Base-by-base conservation (phyloP, 2,113 vertebrate genomes). In the Megalops atlanticus region DNA sequence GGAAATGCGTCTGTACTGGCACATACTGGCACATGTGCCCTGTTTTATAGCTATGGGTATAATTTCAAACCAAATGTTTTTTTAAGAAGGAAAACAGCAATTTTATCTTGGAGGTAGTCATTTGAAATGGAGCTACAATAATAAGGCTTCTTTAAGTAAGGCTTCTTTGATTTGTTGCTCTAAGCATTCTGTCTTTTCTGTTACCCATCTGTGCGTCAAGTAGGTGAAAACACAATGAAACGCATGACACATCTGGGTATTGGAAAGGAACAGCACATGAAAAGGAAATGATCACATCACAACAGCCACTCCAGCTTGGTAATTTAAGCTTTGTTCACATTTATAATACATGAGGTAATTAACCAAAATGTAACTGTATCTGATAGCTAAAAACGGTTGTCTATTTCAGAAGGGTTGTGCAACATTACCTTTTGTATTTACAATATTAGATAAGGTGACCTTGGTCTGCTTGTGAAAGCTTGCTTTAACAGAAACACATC, bases 401-500 rank as follows among this genome's bases (percentile, higher is more conserved):
- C 71, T 73, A 49, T 79, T 73, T 73, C n/a, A 35, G 45, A 52
- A 73, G 78, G 41, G 21, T 73, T 41, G 68, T 73, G 35, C 49
- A 72, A 49, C 70, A 80, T 73, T 73, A 52, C 69, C 36, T 12
- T 49, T 35, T 87, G 85, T 89, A 92, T 92, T 93, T 89, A 89
- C 88, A 87, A 71, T 83, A 90, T 89, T 88, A 91, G 91, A 92
- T 92, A 90, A 90, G 87, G 89, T 90, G 89, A 91, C 91, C 91
- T 90, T 90, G 87, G 80, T 88, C 82, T 82, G 86, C 80, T 85
- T 85, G 84, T 84, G 88, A 90, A 91, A 88, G 83, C 89, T 87
- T 88, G 88, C 88, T 84, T 82, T 85, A 75, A 69, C 39, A 79
- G 78, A 79, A 47, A 70, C 38, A 88, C 85, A 82, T 83, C 90